A percentile compares a stretch with the other conserved stretches of the same genome.
These are phyloP conservation scores for Eumerus sabulonum DNA, from an alignment of 2,888 invertebrate genomes.

Conservation along the genomic window DNA sequence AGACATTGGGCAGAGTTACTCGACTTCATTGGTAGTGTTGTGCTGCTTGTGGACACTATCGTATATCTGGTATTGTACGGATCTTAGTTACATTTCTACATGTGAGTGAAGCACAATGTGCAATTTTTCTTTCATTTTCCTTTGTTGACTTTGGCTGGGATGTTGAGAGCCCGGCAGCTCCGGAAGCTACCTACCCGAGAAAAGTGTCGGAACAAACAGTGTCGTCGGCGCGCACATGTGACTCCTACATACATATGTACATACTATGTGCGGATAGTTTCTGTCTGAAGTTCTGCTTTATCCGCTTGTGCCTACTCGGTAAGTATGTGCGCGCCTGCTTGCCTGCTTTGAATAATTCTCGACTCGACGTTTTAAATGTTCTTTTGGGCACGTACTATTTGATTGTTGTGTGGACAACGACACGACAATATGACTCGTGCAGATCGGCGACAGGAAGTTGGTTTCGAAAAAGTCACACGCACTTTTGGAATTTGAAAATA, in stretches of 20 bases:
- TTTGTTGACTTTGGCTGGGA: neutral
- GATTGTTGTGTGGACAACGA: conserved; percentile 21
- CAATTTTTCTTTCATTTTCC: conserved; percentile 3
- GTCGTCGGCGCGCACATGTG: conserved; percentile 18
- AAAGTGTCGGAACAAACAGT: conserved; percentile 20
- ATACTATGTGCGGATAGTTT: conserved; percentile 23
- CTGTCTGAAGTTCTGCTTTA: too few species aligned
- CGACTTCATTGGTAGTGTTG: neutral
- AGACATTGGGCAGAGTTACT: conserved; percentile 20
- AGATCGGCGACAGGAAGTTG: conserved; percentile 41
- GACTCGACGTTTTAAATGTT: conserved; percentile 40
- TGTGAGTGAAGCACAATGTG: neutral
- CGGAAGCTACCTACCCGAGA: conserved; percentile 38
- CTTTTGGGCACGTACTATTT: conserved; percentile 45
- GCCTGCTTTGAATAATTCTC: conserved; percentile 51
- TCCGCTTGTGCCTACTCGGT: conserved; percentile 22
- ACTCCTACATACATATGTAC: too few species aligned
- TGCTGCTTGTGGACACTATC: too few species aligned
- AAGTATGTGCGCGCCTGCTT: conserved; percentile 28
- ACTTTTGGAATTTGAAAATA: conserved; percentile 37
- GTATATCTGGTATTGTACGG: too few species aligned
- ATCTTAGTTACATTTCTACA: too few species aligned
- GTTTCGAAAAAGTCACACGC: conserved; percentile 52
- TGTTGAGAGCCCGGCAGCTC: conserved; percentile 28
- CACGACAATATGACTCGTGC: conserved; percentile 6